Conservation (phyloP, 35 echinoderm and acorn worm species). For the Acanthaster planci region DNA sequence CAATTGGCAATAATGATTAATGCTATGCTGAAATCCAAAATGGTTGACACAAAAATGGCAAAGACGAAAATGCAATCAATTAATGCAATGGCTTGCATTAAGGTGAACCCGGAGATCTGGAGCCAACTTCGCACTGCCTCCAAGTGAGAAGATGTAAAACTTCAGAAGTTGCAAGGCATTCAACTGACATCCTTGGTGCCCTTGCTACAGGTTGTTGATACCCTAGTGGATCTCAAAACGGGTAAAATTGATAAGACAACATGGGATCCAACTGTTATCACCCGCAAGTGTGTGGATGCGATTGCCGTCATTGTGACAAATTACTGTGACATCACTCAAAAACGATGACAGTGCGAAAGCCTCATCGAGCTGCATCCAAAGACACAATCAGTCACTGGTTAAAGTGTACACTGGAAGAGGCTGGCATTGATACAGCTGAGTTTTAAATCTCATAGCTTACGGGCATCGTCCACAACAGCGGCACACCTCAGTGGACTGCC, state of each 20-base stretch:
- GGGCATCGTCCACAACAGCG: too few species aligned
- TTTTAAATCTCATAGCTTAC: too few species aligned
- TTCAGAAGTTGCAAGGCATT: neutral
- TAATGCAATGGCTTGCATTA: neutral
- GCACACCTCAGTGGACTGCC: too few species aligned
- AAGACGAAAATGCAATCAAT: neutral
- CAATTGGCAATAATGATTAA: neutral
- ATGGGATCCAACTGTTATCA: constrained; percentile 15
- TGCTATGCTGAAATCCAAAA: neutral
- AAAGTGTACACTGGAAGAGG: too few species aligned
- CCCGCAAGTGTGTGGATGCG: constrained; percentile 12
- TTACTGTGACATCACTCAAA: neutral
- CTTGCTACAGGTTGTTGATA: neutral
- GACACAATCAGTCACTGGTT: too few species aligned
- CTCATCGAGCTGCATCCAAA: too few species aligned
- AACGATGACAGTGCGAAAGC: too few species aligned
- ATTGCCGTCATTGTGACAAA: neutral
- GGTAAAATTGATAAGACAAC: neutral
- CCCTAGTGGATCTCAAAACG: neutral
- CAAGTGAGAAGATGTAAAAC: neutral
- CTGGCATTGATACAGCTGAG: too few species aligned
- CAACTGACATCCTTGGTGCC: neutral
- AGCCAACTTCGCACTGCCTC: neutral
- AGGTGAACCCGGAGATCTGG: neutral
- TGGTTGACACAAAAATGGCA: neutral